phyloP scores from a whole-genome alignment of 1,140 invertebrate genomes.

The Notospermus geniculatus region DNA sequence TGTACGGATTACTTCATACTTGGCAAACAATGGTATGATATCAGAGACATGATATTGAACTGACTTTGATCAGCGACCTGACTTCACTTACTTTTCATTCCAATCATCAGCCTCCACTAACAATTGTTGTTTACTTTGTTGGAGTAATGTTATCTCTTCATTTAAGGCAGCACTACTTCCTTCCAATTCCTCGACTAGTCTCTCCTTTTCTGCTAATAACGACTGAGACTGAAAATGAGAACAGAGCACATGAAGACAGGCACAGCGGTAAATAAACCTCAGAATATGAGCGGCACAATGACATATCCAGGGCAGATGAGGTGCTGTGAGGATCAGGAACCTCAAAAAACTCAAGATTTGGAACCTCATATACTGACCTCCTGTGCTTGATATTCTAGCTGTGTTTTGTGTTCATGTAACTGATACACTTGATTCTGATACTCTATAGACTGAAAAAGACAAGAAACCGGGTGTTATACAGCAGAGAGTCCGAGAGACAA shows the following conservation, averaged over 20 bases:
- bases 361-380: slow-evolving; percentile 18
- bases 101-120: slow-evolving; percentile 40
- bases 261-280: too few species aligned
- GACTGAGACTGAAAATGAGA: slow-evolving; percentile 26
- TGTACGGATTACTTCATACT: too few species aligned
- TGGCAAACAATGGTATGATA: too few species aligned
- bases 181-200: slow-evolving; percentile 20
- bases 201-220: slow-evolving; percentile 27
- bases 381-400: slow-evolving; percentile 23
- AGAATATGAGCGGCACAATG: too few species aligned
- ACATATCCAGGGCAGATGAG: too few species aligned
- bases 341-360: background rate
- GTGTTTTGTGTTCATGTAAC: slow-evolving; percentile 24
- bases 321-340: background rate
- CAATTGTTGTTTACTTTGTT: slow-evolving; percentile 47
- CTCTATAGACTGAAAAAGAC: slow-evolving; percentile 27
- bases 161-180: slow-evolving; percentile 28
- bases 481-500: too few species aligned
- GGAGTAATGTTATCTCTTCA: slow-evolving; percentile 36
- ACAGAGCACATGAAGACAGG: too few species aligned
- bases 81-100: slow-evolving; percentile 50
- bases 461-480: too few species aligned
- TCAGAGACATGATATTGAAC: too few species aligned
- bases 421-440: slow-evolving; percentile 28
- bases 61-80: too few species aligned